These are phyloP conservation scores for Pipra filicauda DNA, from an alignment of 2,113 vertebrate species.

Conservation along the genomic window DNA sequence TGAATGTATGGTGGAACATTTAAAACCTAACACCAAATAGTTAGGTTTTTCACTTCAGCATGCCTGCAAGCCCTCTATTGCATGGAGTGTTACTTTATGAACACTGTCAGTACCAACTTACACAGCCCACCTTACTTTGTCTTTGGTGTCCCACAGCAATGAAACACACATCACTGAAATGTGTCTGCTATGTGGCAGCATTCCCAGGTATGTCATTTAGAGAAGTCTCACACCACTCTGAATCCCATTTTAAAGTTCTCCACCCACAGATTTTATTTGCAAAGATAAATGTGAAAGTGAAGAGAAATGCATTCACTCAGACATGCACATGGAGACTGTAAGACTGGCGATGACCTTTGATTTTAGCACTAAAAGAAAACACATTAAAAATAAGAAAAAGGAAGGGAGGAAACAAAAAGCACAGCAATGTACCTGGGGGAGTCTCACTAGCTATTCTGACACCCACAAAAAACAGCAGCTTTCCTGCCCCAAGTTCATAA, in stretches of 20 bases:
- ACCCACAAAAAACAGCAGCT: neutral
- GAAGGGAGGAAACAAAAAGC: neutral
- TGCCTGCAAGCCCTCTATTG: neutral
- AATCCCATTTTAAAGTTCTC: neutral
- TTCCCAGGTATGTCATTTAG: conserved; percentile 1
- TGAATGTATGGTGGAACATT: neutral
- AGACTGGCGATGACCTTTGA: neutral
- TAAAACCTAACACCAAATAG: neutral
- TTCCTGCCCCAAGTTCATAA: neutral
- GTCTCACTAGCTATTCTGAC: neutral
- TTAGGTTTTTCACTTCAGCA: neutral
- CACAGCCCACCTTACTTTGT: neutral
- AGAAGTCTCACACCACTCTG: neutral
- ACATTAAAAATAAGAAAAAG: neutral
- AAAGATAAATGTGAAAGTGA: neutral
- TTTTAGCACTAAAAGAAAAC: neutral
- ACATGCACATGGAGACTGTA: neutral
- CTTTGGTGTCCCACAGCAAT: neutral
- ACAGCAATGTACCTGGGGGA: neutral
- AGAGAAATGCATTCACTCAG: neutral
- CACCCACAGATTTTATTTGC: neutral
- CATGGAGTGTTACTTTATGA: neutral
- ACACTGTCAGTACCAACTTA: neutral
- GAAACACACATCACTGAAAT: neutral
- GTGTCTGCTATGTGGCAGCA: neutral